Evolutionary conservation across 2,113 vertebrate species (phyloP), one percentile per base, ranked within the genome.

Genomic region (Salvator merianae): DNA sequence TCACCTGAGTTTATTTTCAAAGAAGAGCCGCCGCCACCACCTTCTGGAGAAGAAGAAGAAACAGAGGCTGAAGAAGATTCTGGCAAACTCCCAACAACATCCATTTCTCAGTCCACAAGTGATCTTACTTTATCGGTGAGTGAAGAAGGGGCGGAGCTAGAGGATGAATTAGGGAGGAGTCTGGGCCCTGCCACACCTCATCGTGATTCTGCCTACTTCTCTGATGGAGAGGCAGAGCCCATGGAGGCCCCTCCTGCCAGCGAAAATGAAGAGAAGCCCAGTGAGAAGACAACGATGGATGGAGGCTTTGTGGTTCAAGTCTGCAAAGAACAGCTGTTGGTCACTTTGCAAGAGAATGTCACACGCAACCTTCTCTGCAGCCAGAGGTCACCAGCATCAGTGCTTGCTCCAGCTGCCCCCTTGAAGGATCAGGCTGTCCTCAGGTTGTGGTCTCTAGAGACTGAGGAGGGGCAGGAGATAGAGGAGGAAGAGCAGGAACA

Each of bases 231-330:
- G 70, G 88, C 90, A 90, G 93, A 85, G 88, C 85, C 36, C 36
- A 84, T 78, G 84, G 40, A 84, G 82, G 84, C 62, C 40, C 69
- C 83, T 0, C 28, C n/a, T 50, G 20, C 30, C 30, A 38, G 18
- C 36, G 40, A 38, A 36, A 72, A 28, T 3, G 87, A 92, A 86
- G 87, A 47, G 26, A 79, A 85, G 24, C 55, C 83, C 24, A 22
- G 30, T 13, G 83, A 79, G 77, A 85, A 85, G 77, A 40, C 38
- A 26, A 53, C 18, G 1, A 26, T 79, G 43, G 83, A 85, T 7
- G 92, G 90, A 59, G 97, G 97, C 80, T 96, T 98, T 78, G 96
- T 97, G 95, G 98, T 98, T 94, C 94, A 98, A 96, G 97, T 98
- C 87, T 98, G 97, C 93, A 97, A 98, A 86, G 98, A 98, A 85